Percentiles rank a stretch among this genome's conserved stretches.
These are phyloP conservation scores for Papilio xuthus DNA, from an alignment of 1,140 invertebrate genomes.

Conservation along the genomic window DNA sequence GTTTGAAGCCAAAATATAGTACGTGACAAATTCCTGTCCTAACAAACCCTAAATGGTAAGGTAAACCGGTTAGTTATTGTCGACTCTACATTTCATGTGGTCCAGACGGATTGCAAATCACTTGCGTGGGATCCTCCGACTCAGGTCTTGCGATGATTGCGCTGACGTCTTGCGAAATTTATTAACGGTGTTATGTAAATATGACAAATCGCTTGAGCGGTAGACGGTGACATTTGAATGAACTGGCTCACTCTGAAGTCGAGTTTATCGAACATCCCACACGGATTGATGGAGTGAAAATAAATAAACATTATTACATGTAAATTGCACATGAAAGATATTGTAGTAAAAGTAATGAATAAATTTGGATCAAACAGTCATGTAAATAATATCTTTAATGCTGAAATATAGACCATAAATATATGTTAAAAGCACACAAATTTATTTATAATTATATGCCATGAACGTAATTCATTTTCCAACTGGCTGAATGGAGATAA, in stretches of 20 bases:
- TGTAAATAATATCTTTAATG: background rate
- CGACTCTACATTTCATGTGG: slow-evolving; percentile 52
- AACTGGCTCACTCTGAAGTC: slow-evolving; percentile 37
- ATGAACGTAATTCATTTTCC: no score
- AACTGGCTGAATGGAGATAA: no score
- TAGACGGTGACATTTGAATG: slow-evolving; percentile 45
- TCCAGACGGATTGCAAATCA: slow-evolving; percentile 68
- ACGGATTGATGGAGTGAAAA: slow-evolving; percentile 28
- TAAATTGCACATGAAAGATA: slow-evolving; percentile 1
- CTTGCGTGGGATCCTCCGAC: slow-evolving; percentile 72
- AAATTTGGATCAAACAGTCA: background rate
- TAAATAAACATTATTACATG: slow-evolving; percentile 19
- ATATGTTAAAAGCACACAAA: background rate
- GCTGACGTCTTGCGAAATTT: slow-evolving; percentile 66
- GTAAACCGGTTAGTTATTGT: slow-evolving; percentile 29
- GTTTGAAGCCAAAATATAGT: background rate
- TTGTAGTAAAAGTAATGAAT: slow-evolving; percentile 6
- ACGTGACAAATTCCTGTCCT: background rate
- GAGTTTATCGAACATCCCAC: slow-evolving; percentile 33
- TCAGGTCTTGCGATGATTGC: slow-evolving; percentile 55
- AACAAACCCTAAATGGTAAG: slow-evolving; percentile 12
- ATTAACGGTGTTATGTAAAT: slow-evolving; percentile 68
- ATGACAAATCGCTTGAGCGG: slow-evolving; percentile 59
- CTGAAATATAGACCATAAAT: background rate
- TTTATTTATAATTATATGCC: background rate